These are phyloP conservation scores for Dicyrtomina minuta DNA, from an alignment of 2,888 invertebrate genomes.

Conservation along the genomic window DNA sequence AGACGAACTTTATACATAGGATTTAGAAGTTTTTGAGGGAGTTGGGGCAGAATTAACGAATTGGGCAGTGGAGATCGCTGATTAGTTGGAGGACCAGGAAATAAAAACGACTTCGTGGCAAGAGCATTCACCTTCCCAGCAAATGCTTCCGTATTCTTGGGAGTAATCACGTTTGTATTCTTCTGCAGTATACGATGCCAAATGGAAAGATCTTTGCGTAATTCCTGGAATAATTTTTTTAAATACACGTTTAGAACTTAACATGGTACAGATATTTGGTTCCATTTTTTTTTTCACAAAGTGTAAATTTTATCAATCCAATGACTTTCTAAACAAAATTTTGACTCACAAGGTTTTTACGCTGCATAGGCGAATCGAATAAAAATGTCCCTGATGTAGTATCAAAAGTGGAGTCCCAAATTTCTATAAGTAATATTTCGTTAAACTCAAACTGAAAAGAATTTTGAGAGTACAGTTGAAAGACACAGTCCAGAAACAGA, in stretches of 20 bases:
- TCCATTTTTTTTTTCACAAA: too few relatives aligned
- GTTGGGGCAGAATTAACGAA: constrained; percentile 7
- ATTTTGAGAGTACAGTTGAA: constrained; percentile 86
- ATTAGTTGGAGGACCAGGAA: not conserved
- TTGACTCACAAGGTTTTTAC: constrained; percentile 22
- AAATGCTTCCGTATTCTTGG: constrained; percentile 5
- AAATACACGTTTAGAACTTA: too few relatives aligned
- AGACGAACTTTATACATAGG: constrained; percentile 45
- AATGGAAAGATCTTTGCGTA: constrained; percentile 43
- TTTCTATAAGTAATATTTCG: constrained; percentile 84
- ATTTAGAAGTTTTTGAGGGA: constrained; percentile 41
- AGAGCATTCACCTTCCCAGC: not conserved
- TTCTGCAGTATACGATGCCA: constrained; percentile 48
- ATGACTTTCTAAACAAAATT: too few relatives aligned
- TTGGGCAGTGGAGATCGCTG: not conserved
- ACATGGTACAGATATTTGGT: too few relatives aligned
- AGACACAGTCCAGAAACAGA: constrained; percentile 88
- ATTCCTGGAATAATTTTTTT: constrained; percentile 34
- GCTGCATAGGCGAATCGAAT: constrained; percentile 46
- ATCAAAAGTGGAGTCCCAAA: constrained; percentile 70
- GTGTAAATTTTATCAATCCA: too few relatives aligned
- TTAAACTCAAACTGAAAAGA: constrained; percentile 88
- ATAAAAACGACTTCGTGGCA: constrained; percentile 8
- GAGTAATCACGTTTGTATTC: not conserved
- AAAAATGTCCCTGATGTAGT: constrained; percentile 48